Evolutionary conservation across 2,797 vertebrate genomes (phyloP), one percentile per base, ranked within the genome.

Genomic region (Poeciliopsis presidionis): DNA sequence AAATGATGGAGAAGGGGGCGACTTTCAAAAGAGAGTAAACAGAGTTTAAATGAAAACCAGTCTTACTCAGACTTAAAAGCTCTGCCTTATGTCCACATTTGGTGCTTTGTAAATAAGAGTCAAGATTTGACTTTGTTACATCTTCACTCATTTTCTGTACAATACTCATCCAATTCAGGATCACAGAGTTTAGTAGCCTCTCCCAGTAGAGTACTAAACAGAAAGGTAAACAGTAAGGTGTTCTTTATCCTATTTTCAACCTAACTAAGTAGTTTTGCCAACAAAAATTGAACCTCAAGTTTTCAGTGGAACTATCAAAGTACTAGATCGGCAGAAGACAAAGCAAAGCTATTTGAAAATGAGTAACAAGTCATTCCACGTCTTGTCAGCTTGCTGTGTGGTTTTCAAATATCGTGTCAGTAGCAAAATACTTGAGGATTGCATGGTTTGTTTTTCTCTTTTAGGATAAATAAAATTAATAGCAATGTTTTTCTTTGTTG

Each of bases 391-490:
- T 65, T 65, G 33, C 33, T 65, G 20, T 39, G 61, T 39, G 30
- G 33, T 36, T 65, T 39, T 72, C 28, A 49, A 30, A 47, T 30
- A 20, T 33, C 2, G 1, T 33, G 3, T 49, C n/a, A 5, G 46
- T 30, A 72, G 16, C 7, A 72, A 65, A 65, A 65, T 72, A 49
- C 70, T 28, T 22, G n/a, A 2, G 41, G n/a, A 18, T 75, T 2
- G 22, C 33, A 22, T 47, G 16, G 25, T 67, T 70, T 39, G 1
- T 25, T 36, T 70, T 53, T 67, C 74, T 70, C 28, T 3, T 45
- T 16, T 4, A 46, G 59, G 36, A 53, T 30, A 73, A 33, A 73
- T 25, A 9, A 70, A 46, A 74, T 49, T 76, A 22, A 76, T 72
- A 51, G 6, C 2, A 8, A 75, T 39, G 65, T 8, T 79, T 57